phyloP scores from a whole-genome alignment of 1,140 invertebrate genomes.

The Portunus trituberculatus region DNA sequence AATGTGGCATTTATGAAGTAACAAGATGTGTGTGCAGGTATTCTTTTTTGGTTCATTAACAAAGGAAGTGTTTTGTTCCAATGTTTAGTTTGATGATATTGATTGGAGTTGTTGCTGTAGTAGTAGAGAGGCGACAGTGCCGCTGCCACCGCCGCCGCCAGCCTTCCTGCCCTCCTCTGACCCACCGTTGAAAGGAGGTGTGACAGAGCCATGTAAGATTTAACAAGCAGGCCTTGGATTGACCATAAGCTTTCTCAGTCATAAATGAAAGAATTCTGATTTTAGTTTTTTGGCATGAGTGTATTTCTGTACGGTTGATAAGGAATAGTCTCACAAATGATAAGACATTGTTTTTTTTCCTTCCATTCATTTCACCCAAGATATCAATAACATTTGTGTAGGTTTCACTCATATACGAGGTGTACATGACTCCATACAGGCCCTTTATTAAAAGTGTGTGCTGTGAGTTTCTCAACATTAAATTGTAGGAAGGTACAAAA shows the following conservation, averaged over 20 bases:
- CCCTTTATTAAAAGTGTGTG: slow-evolving; percentile 72
- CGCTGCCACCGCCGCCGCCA: neutral
- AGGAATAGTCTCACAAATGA: slow-evolving; percentile 50
- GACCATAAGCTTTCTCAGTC: slow-evolving; percentile 66
- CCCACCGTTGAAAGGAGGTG: slow-evolving; percentile 68
- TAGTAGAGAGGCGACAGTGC: neutral
- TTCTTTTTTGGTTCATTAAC: neutral
- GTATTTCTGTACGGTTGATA: slow-evolving; percentile 61
- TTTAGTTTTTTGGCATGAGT: slow-evolving; percentile 65
- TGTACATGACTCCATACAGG: slow-evolving; percentile 74
- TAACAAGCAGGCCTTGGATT: slow-evolving; percentile 76
- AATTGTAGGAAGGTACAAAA: slow-evolving; percentile 61
- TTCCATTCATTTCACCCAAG: slow-evolving; percentile 69
- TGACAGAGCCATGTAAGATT: slow-evolving; percentile 73
- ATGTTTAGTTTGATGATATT: neutral
- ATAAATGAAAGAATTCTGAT: slow-evolving; percentile 62
- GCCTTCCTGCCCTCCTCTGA: slow-evolving; percentile 70
- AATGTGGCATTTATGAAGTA: slow-evolving; percentile 43
- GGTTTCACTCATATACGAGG: slow-evolving; percentile 66
- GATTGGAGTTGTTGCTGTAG: neutral
- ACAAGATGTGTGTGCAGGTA: neutral
- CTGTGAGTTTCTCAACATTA: slow-evolving; percentile 68
- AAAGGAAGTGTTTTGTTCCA: neutral
- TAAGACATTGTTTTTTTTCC: slow-evolving; percentile 48
- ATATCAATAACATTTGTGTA: slow-evolving; percentile 66